Percentiles rank a stretch among this genome's conserved stretches.
phyloP scores from a whole-genome alignment of 2,888 invertebrate genomes.

The Helobdella robusta region DNA sequence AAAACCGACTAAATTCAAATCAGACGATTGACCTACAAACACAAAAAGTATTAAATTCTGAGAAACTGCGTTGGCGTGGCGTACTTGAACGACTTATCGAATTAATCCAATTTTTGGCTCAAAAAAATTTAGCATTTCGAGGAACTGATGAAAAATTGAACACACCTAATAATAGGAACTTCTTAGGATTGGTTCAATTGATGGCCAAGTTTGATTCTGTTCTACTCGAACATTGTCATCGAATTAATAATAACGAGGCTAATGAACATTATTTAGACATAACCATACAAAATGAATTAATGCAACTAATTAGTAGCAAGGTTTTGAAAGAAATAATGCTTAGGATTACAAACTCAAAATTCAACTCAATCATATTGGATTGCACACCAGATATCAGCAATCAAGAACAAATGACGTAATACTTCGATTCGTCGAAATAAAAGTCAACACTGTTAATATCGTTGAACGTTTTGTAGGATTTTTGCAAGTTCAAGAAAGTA shows the following conservation, averaged over 20 bases:
- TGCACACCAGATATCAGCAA: neutral
- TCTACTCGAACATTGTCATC: too few relatives aligned
- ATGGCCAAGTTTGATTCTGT: neutral
- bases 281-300: neutral
- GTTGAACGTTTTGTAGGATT: slow-evolving; percentile 2
- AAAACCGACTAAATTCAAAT: neutral
- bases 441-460: neutral
- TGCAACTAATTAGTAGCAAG: neutral
- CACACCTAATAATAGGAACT: neutral
- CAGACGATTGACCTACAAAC: neutral
- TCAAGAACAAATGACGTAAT: neutral
- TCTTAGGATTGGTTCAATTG: neutral
- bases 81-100: neutral
- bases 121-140: neutral
- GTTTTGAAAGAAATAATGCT: neutral
- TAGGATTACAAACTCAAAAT: neutral
- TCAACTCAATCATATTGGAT: neutral
- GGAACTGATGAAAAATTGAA: neutral
- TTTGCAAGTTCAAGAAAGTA: neutral
- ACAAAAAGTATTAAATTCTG: neutral
- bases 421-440: neutral
- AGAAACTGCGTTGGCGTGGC: neutral
- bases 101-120: neutral
- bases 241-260: neutral
- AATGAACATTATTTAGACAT: neutral